Evolutionary conservation across 2,113 vertebrate species (phyloP), one percentile per base, ranked within the genome.

Genomic region (Trichechus manatus): DNA sequence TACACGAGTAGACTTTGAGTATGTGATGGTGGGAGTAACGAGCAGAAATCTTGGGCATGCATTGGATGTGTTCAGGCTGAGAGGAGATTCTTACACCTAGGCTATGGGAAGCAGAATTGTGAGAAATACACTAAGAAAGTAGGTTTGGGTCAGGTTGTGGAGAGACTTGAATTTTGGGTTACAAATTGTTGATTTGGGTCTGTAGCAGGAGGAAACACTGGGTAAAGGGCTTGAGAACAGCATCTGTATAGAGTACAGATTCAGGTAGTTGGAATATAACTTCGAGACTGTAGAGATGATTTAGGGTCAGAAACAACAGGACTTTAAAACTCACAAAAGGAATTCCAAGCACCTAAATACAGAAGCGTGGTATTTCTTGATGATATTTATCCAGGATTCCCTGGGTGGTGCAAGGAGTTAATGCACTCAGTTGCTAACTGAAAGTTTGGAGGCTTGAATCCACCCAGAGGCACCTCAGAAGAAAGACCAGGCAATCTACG

Each of bases 151-250:
- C 56, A 53, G 44, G 25, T 44, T 81, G 42, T 84, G 25, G 68
- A 89, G 22, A 87, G 80, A 81, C 74, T 89, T 59, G 22, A 70
- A 68, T 84, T 66, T 83, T 31, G 36, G 63, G 63, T 74, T 47
- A 31, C 9, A 59, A 44, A 53, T 50, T 87, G 64, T 50, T 42
- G 84, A 72, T 66, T 92, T 91, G 77, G 83, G 83, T 20, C 50
- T 68, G 10, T 10, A 47, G 23, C 22, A 3, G 3, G 44, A 36
- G 31, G 63, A 95, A 94, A 50, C 17, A 33, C 1, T 6, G 27
- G 13, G 1, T 15, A 9, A 33, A 23, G 0, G 53, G 29, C 59
- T 83, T 47, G 42, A 70, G n/a, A 75, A n/a, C 23, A n/a, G 42
- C 33, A 6, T 9, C 1, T 0, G 31, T 15, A 27, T 66, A 39